phyloP scores from a whole-genome alignment of 2,113 vertebrate genomes.

The Notiomystis cincta region DNA sequence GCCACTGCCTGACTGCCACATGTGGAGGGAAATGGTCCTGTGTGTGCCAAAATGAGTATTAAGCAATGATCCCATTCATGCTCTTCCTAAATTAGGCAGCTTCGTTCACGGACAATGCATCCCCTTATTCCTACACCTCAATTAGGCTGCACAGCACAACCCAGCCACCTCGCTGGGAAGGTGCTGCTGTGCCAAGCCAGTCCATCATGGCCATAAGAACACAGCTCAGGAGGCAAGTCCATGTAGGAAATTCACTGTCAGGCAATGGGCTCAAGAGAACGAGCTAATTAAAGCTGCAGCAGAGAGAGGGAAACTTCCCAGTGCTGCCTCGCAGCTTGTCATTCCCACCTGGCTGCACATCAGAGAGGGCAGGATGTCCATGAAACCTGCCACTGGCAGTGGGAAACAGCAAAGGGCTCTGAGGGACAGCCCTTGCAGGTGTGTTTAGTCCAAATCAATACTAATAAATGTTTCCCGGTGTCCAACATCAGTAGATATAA shows the following conservation, averaged over 20 bases:
- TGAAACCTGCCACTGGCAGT: background rate
- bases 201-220: background rate
- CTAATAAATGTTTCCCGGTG: background rate
- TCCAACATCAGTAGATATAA: background rate
- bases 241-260: background rate
- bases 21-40: background rate
- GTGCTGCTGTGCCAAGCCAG: background rate
- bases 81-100: background rate
- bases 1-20: accelerated
- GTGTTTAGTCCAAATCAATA: background rate
- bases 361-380: background rate
- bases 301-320: background rate
- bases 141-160: background rate
- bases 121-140: background rate
- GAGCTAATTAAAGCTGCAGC: background rate
- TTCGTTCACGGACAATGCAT: accelerated
- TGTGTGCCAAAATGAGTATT: background rate
- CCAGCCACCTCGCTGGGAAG: background rate
- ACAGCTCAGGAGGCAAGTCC: background rate
- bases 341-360: background rate
- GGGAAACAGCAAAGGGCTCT: background rate
- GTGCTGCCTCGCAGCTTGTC: background rate
- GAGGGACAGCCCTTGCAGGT: background rate
- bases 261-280: background rate
- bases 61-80: background rate